Percentiles rank a stretch among this genome's conserved stretches.
phyloP scores from a whole-genome alignment of 1,140 invertebrate genomes.

The Thaumetopoea pityocampa region DNA sequence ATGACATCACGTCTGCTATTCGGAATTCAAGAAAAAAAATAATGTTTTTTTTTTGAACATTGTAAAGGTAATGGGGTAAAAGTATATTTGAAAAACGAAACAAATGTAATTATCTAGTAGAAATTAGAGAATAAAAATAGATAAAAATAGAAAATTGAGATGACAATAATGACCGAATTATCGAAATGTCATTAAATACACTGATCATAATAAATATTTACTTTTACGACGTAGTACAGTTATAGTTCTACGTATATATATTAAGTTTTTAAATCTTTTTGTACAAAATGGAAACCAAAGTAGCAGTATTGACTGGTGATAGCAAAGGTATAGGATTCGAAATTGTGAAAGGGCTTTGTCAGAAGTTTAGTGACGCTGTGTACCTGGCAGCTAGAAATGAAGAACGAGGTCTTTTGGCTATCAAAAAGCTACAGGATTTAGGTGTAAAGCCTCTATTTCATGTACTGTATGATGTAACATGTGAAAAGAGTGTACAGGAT shows the following conservation, averaged over 20 bases:
- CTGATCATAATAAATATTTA: conserved; percentile 56
- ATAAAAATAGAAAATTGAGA: no score
- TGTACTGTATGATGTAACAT: conserved; percentile 82
- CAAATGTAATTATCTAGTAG: no score
- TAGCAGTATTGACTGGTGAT: conserved; percentile 81
- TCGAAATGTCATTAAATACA: conserved; percentile 34
- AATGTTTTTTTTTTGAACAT: no score
- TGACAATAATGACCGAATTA: conserved; percentile 12
- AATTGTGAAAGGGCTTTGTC: conserved; percentile 82
- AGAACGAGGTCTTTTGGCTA: conserved; percentile 77
- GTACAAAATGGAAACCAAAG: conserved; percentile 74
- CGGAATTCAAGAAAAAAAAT: no score
- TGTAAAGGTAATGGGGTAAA: no score
- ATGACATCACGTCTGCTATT: no score
- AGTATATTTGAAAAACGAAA: no score
- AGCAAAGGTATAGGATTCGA: conserved; percentile 88
- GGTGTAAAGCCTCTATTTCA: conserved; percentile 79
- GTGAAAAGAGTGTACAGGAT: conserved; percentile 77
- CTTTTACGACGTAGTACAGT: conserved; percentile 57
- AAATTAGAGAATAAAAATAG: no score
- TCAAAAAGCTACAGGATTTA: conserved; percentile 75
- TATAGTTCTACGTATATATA: conserved; percentile 40
- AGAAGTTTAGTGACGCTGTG: conserved; percentile 80
- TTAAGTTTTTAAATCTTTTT: conserved; percentile 46
- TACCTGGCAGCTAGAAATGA: conserved; percentile 81